Conservation (phyloP, 2,113 vertebrate genomes). For the Corythornis madagascariensis region DNA sequence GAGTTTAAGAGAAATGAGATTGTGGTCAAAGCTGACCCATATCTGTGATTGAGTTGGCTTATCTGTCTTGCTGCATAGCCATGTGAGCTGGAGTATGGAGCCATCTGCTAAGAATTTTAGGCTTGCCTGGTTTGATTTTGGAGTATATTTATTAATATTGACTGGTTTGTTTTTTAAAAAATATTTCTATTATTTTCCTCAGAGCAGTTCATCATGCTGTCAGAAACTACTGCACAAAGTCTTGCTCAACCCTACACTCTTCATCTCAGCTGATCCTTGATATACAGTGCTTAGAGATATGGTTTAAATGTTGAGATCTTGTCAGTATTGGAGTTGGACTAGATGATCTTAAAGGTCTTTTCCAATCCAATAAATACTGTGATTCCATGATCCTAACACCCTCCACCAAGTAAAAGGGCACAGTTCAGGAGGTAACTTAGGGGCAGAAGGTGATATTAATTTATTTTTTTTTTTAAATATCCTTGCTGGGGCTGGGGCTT, state of each 20-base stretch:
- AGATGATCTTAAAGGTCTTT: no score
- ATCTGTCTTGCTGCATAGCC: neutral
- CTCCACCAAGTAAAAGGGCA: neutral
- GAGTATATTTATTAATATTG: neutral
- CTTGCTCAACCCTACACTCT: neutral
- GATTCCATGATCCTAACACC: neutral
- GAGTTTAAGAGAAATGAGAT: neutral
- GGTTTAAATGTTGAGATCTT: no score
- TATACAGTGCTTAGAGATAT: no score
- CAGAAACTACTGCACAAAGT: neutral
- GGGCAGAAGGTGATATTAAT: neutral
- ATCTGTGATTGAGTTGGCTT: neutral
- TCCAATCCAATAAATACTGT: no score
- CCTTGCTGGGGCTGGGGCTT: neutral
- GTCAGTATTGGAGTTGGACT: no score
- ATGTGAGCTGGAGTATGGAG: neutral
- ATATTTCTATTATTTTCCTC: neutral
- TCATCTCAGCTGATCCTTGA: neutral
- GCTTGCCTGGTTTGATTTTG: neutral
- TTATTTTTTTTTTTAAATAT: neutral
- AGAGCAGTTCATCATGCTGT: neutral
- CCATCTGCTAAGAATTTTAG: constrained; percentile 46
- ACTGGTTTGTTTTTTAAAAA: neutral
- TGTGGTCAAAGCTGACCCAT: neutral
- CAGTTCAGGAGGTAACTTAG: neutral